Conservation (phyloP, 2,797 vertebrate genomes). For the Pogoniulus pusillus region DNA sequence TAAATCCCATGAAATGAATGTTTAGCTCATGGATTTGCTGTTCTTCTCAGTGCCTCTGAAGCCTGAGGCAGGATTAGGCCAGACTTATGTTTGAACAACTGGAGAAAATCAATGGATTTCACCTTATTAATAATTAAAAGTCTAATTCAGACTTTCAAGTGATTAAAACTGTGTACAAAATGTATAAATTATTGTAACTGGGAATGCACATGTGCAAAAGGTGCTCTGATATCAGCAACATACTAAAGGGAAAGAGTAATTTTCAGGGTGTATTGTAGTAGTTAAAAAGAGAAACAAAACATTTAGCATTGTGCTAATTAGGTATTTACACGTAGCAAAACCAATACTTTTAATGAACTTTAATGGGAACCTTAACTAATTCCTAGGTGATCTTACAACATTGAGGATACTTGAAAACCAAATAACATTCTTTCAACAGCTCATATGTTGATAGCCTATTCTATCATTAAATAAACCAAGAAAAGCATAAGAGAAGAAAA, state of each 20-base stretch:
- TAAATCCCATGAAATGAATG: conserved; percentile 83
- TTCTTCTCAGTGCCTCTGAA: conserved; percentile 73
- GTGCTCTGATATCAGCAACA: conserved; percentile 13
- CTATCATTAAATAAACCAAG: conserved; percentile 8
- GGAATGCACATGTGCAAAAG: conserved; percentile 24
- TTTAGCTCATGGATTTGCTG: conserved; percentile 82
- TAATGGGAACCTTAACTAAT: conserved; percentile 33
- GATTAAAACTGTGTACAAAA: conserved; percentile 76
- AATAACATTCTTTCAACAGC: conserved; percentile 32
- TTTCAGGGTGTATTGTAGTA: not conserved
- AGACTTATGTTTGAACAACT: conserved; percentile 82
- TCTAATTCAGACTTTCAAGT: conserved; percentile 75
- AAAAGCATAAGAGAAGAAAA: conserved; percentile 9
- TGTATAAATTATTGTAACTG: conserved; percentile 62
- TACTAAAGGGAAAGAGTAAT: not conserved
- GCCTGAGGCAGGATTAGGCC: conserved; percentile 81
- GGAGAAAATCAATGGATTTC: conserved; percentile 87
- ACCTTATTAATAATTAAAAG: conserved; percentile 90
- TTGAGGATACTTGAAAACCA: not conserved
- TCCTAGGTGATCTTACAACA: not conserved
- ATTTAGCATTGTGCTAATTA: not conserved
- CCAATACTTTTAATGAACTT: conserved; percentile 4
- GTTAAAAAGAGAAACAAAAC: not conserved
- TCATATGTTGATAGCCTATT: not conserved
- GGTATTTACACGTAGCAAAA: not conserved